Evolutionary conservation across 2,888 invertebrate genomes (phyloP), one percentile per base, ranked within the genome.

Genomic region (Aromia moschata): DNA sequence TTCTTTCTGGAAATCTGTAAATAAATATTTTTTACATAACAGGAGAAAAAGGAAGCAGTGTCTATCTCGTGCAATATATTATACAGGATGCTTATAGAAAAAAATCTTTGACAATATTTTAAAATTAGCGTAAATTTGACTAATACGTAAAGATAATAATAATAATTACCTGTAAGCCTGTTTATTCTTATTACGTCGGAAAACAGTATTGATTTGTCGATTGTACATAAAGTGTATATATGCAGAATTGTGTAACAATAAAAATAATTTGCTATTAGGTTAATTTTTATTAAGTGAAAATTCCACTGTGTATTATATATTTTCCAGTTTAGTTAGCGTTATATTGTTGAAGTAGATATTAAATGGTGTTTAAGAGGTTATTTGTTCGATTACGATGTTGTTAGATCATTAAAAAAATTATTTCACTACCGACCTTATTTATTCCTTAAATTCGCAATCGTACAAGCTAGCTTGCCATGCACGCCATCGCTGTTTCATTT

Each of bases 221-320:
- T 70, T 74, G 74, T 74, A 74, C 65, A 74, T 73, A 74, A 64
- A 64, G 64, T 74, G 72, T 75, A 74, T 65, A 71, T n/a, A n/a
- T 73, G 70, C 56, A 61, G 64, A 55, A 60, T 54, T 52, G 40
- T 58, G 52, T 59, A 41, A 62, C 58, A 67, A 61, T 65, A 66
- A 62, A n/a, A n/a, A 64, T 62, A 51, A 64, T 61, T 66, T 64
- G 58, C 65, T 63, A 57, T 65, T 62, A 59, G 60, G 60, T 58
- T 67, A 58, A 65, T 66, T 67, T 69, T 70, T 68, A 69, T 70
- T 69, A 66, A 60, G 56, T 60, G 51, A 64, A n/a, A n/a, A 70
- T 70, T 70, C 70, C 69, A 67, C 61, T 53, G 53, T 69, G 66
- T 69, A 70, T 61, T 65, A 66, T 70, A n/a, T n/a, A 69, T 64